These are phyloP conservation scores for Mastigias papua DNA, from an alignment of 30 jellyfish, hydroid and myxozoan species.

Conservation along the genomic window DNA sequence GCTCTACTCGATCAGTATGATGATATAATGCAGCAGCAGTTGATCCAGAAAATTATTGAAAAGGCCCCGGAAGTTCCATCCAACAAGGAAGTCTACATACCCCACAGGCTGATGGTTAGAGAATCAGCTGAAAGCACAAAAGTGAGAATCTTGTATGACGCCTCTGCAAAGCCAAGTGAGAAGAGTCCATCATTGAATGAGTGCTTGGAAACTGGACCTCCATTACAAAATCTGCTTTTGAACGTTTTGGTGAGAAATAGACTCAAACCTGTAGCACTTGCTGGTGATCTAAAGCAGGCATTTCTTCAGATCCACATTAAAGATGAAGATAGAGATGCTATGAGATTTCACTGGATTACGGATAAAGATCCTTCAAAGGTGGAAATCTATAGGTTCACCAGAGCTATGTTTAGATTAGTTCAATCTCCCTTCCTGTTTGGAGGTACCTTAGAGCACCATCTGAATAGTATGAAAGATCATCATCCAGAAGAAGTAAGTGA, in stretches of 20 bases:
- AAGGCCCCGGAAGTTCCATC: slow-evolving; percentile 13
- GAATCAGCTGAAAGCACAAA: slow-evolving; percentile 67
- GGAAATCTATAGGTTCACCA: slow-evolving; percentile 26
- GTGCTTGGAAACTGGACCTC: no score
- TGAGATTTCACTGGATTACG: slow-evolving; percentile 47
- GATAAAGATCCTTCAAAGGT: slow-evolving; percentile 29
- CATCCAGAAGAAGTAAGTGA: slow-evolving; percentile 58
- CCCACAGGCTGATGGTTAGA: slow-evolving; percentile 66
- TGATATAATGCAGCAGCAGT: slow-evolving; percentile 40
- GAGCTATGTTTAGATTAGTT: slow-evolving; percentile 66
- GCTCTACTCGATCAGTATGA: slow-evolving; percentile 40
- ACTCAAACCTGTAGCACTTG: slow-evolving; percentile 31
- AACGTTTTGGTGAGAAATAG: slow-evolving; percentile 51
- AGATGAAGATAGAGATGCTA: slow-evolving; percentile 63
- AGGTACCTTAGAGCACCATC: slow-evolving; percentile 61
- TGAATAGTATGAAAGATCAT: slow-evolving; percentile 15
- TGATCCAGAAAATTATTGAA: slow-evolving; percentile 52
- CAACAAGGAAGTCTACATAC: slow-evolving; percentile 52
- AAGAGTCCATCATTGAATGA: no score
- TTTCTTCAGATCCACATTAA: slow-evolving; percentile 39
- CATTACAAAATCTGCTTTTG: no score
- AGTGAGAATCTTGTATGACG: slow-evolving; percentile 57
- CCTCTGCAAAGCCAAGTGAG: slow-evolving; percentile 65
- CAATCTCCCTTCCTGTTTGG: slow-evolving; percentile 77
- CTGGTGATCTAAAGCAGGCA: slow-evolving; percentile 68